A percentile compares a stretch with the other conserved stretches of the same genome.
phyloP scores from a whole-genome alignment of 2,113 vertebrate genomes.

The Albula goreensis region DNA sequence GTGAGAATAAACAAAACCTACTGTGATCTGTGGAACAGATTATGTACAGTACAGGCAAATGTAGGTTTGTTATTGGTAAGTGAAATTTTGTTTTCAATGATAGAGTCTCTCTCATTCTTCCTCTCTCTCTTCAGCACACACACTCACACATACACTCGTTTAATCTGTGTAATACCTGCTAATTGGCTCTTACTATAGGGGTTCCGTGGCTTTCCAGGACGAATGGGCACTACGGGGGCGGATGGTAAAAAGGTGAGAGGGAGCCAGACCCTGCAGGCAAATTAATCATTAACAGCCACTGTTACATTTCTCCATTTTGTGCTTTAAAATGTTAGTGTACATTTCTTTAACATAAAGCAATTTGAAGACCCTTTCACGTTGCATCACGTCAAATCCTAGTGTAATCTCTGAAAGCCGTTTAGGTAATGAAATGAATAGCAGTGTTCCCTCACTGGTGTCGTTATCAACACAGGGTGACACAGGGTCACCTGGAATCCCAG shows the following conservation, averaged over 20 bases:
- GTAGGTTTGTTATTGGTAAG: not conserved
- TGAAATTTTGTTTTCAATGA: too few relatives aligned
- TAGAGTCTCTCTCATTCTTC: too few relatives aligned
- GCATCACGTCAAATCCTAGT: not conserved
- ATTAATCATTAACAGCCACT: not conserved
- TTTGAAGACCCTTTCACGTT: not conserved
- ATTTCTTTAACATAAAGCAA: not conserved
- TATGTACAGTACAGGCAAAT: too few relatives aligned
- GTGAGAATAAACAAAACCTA: conserved; percentile 49
- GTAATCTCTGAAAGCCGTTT: not conserved
- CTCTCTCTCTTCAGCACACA: too few relatives aligned
- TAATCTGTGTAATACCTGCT: not conserved
- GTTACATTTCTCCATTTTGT: not conserved
- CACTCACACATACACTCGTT: too few relatives aligned
- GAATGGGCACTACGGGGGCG: conserved; percentile 62
- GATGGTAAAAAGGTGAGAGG: conserved; percentile 71
- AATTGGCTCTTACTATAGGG: conserved; percentile 61
- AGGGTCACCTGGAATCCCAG: conserved; percentile 71
- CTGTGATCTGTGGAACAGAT: not conserved
- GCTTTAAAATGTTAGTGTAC: not conserved
- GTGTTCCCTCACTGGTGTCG: not conserved
- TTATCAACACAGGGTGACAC: conserved; percentile 69
- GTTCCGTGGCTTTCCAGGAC: conserved; percentile 73
- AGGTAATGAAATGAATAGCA: not conserved
- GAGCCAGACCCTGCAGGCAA: not conserved